Base-by-base conservation (phyloP, 2,113 vertebrate species). In the Bagarius yarrelli region DNA sequence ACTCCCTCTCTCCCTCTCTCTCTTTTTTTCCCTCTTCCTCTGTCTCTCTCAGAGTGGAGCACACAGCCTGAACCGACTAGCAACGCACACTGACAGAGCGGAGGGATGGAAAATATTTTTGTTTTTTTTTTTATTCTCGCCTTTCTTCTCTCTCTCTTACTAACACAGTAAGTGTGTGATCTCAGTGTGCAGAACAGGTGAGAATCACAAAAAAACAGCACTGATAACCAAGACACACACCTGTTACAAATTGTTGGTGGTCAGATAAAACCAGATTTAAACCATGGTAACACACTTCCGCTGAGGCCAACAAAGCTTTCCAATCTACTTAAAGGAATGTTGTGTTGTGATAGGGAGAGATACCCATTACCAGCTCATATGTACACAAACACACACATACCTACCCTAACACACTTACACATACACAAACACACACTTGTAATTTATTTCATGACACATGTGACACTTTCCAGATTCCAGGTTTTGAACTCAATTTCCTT, bases 61-160 rank as follows among this genome's bases (percentile, higher is more conserved):
- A 18, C n/a, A 4, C 44, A 50, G 44, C 27, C 44, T 71, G 44
- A 71, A 21, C 36, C n/a, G 40, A 70, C 50, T 40, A 71, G 18
- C 44, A 11, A 27, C 67, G 16, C 44, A 50, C n/a, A 12, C 40
- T 25, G 23, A 18, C 36, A 70, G 40, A 70, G 40, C 40, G 16
- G 66, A 70, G 36, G 66, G 66, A 84, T 84, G 78, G 87, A 88
- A 86, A 87, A 87, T 63, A 87, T 83, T 52, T 71, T 66, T 55
- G 69, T 56, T 55, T 52, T 74, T 52, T 56, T 30, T 40, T n/a
- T 36, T 9, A 2, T 9, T 44, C 34, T 60, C 73, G 4, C 32
- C 25, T 55, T 59, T 32, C 25, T 34, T 57, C 19, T 36, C 19
- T 74, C 32, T 57, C 30, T 74, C 25, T 56, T 44, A 14, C 3